phyloP scores from a whole-genome alignment of 2,888 invertebrate species.

The Apeira syringaria region DNA sequence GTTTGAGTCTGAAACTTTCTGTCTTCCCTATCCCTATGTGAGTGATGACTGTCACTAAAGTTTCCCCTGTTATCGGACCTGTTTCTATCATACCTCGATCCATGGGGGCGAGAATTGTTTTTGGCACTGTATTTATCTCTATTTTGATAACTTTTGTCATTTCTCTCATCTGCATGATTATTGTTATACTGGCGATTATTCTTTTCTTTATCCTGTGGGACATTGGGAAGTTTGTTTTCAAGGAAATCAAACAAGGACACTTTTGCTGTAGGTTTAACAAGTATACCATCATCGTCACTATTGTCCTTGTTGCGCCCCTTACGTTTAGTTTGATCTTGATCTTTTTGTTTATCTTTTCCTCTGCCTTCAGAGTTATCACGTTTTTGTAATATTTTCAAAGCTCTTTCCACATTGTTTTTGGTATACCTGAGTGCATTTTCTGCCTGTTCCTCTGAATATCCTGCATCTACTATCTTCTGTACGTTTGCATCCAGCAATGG shows the following conservation, averaged over 20 bases:
- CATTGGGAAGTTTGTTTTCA: conserved; percentile 89
- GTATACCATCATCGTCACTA: conserved; percentile 81
- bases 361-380: conserved; percentile 76
- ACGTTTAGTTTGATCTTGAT: conserved; percentile 69
- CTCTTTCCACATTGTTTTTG: conserved; percentile 89
- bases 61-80: conserved; percentile 61
- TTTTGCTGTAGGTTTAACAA: conserved; percentile 90
- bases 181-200: conserved; percentile 52
- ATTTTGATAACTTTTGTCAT: conserved; percentile 55
- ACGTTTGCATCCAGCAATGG: conserved; percentile 89
- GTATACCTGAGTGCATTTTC: conserved; percentile 87
- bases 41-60: conserved; percentile 62
- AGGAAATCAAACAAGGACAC: conserved; percentile 92
- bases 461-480: conserved; percentile 91
- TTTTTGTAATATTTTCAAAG: conserved; percentile 86
- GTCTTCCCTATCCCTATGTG: conserved; percentile 65
- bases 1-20: conserved; percentile 70
- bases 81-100: conserved; percentile 60
- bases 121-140: conserved; percentile 63
- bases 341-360: conserved; percentile 70
- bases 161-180: conserved; percentile 55
- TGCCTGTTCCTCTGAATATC: conserved; percentile 90
- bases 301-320: conserved; percentile 73
- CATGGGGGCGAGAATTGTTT: conserved; percentile 57
- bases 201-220: conserved; percentile 71